Conservation (phyloP, 2,797 vertebrate species). For the Lepus oiostolus region DNA sequence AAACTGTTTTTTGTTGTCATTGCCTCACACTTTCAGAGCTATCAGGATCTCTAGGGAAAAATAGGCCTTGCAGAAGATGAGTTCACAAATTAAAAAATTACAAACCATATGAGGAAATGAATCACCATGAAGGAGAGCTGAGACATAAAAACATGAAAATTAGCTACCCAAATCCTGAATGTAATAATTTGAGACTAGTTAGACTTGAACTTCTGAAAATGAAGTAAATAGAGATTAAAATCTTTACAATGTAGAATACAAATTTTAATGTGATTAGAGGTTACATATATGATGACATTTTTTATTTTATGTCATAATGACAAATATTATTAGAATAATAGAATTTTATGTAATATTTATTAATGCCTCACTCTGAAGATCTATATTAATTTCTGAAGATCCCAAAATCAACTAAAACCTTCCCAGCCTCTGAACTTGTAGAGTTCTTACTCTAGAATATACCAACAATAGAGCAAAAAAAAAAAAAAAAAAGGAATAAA, state of each 20-base stretch:
- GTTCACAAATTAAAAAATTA: slow-evolving; percentile 81
- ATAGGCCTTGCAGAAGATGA: slow-evolving; percentile 66
- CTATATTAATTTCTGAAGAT: slow-evolving; percentile 36
- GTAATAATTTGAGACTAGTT: slow-evolving; percentile 62
- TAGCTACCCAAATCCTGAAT: slow-evolving; percentile 28
- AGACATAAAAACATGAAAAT: slow-evolving; percentile 74
- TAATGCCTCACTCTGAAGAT: not conserved
- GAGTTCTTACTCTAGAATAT: not conserved
- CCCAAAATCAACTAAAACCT: slow-evolving; percentile 33
- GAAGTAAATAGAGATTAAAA: slow-evolving; percentile 33
- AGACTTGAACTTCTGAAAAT: slow-evolving; percentile 59
- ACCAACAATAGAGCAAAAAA: not conserved
- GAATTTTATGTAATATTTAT: slow-evolving; percentile 41
- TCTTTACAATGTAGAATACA: not conserved
- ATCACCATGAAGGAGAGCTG: slow-evolving; percentile 74
- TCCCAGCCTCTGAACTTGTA: not conserved
- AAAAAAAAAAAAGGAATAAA: not conserved
- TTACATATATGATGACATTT: slow-evolving; percentile 23
- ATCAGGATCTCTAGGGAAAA: slow-evolving; percentile 72
- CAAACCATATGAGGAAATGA: slow-evolving; percentile 71
- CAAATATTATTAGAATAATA: slow-evolving; percentile 39
- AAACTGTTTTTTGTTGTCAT: slow-evolving; percentile 8
- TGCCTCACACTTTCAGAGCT: slow-evolving; percentile 47
- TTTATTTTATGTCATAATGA: slow-evolving; percentile 33
- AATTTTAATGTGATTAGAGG: not conserved